phyloP scores from a whole-genome alignment of 2,113 vertebrate genomes.

The Laticauda laticaudata region DNA sequence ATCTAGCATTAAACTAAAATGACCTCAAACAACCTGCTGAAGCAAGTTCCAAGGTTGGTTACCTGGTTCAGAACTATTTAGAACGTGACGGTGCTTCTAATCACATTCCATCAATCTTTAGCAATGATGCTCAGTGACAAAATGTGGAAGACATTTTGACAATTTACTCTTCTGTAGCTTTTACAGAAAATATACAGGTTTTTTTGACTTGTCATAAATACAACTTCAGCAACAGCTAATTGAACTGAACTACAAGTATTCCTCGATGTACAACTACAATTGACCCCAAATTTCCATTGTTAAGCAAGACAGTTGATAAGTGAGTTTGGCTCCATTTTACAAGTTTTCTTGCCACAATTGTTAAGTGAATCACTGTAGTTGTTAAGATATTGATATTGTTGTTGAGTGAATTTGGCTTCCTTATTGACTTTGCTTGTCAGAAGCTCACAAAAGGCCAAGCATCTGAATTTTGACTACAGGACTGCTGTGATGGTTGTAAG shows the following conservation, averaged over 20 bases:
- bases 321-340: not conserved
- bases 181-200: not conserved
- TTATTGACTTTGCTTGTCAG: not conserved
- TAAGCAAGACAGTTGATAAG: not conserved
- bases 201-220: not conserved
- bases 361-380: not conserved
- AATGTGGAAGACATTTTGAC: not conserved
- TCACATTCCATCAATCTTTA: slow-evolving; percentile 5
- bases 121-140: not conserved
- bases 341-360: not conserved
- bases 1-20: slow-evolving; percentile 54
- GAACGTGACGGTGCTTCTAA: not conserved
- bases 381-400: not conserved
- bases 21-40: slow-evolving; percentile 35
- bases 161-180: not conserved
- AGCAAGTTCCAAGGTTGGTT: slow-evolving; percentile 19
- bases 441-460: not conserved
- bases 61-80: slow-evolving; percentile 21
- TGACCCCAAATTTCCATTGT: not conserved
- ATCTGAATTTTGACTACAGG: not conserved
- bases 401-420: not conserved
- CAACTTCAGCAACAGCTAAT: slow-evolving; percentile 24
- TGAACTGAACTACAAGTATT: not conserved
- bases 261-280: not conserved
- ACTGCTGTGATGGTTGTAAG: not conserved